phyloP scores from a whole-genome alignment of 2,797 vertebrate species.

The Lepus oiostolus region DNA sequence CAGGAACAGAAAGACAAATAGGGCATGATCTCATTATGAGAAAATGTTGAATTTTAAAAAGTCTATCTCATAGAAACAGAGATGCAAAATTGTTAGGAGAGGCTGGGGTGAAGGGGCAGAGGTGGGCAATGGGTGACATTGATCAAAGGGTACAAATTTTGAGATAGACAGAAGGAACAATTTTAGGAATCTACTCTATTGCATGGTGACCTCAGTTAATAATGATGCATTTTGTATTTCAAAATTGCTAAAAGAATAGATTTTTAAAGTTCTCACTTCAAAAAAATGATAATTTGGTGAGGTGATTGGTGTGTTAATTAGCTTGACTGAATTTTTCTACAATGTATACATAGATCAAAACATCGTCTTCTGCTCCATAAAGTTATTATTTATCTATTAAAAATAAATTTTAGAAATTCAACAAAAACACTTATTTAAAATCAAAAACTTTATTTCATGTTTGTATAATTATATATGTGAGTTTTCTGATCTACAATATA shows the following conservation, averaged over 20 bases:
- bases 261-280: not conserved
- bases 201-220: not conserved
- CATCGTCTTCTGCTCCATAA: not conserved
- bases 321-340: not conserved
- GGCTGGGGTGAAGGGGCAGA: not conserved
- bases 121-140: not conserved
- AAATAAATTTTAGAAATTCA: not conserved
- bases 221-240: not conserved
- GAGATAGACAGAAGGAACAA: not conserved
- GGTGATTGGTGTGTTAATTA: constrained; percentile 14
- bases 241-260: constrained; percentile 4
- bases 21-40: not conserved
- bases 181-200: not conserved
- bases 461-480: not conserved
- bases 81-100: not conserved
- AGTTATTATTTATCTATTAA: not conserved
- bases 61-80: not conserved
- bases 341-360: constrained; percentile 12
- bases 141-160: not conserved
- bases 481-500: not conserved
- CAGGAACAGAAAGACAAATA: not conserved
- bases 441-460: not conserved
- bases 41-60: not conserved
- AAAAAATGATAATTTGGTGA: not conserved
- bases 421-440: not conserved